Base-by-base conservation (phyloP, 1,140 invertebrate genomes). In the Ips typographus region DNA sequence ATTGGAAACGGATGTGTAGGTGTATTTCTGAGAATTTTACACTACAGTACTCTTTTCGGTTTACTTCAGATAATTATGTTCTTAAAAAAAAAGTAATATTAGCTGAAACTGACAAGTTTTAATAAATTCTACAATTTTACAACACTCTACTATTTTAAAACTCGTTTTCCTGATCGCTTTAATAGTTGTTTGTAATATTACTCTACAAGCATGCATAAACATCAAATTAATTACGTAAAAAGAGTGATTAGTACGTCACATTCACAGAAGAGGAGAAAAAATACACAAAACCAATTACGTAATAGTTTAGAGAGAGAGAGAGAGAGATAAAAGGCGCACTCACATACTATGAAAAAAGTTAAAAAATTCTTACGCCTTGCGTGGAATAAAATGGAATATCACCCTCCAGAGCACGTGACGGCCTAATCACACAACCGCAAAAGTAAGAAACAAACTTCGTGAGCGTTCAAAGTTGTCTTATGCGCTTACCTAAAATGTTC, bases 401-500 rank as follows among this genome's bases (percentile, higher is more conserved):
- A 49, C 7, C 44, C 44, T 8, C 44, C 44, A 49, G 22, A 8
- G 22, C 44, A 49, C 44, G 44, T 49, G 44, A 49, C 44, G 44
- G 44, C 44, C 44, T 49, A 49, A 49, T 49, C 44, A 22, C 44
- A 49, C 44, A 0, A 49, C 44, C 44, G 44, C 44, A 49, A 49
- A 49, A 49, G 22, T 6, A 8, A 49, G 22, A 22, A 49, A 8
- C 6, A 49, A 49, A 49, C 44, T 49, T 49, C 44, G 44, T 2
- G 44, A 49, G 44, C 44, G 44, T 49, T 49, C 6, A 49, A 49
- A 49, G 57, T 55, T 65, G 22, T 64, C 47, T 68, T 64, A 70
- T 68, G 70, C 69, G 77, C 78, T 80, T 80, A 80, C 78, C 78
- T 80, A 80, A 71, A 79, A 80, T 80, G 77, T 80, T 80, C 78